phyloP scores from a whole-genome alignment of 2,113 vertebrate species.

The Dissostichus mawsoni region DNA sequence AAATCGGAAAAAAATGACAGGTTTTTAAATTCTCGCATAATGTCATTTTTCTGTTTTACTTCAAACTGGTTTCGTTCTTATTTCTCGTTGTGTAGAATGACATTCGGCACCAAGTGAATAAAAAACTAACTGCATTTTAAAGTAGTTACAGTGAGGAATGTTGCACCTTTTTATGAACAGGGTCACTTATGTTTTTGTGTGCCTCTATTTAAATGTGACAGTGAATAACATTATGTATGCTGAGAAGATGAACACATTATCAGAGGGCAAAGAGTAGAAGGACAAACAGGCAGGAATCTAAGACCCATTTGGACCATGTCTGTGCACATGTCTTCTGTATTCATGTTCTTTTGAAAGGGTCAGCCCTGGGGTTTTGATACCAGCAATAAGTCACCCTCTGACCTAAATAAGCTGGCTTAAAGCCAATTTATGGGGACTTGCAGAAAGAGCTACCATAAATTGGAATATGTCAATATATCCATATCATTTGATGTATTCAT shows the following conservation, averaged over 20 bases:
- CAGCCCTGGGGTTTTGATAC: constrained; percentile 42
- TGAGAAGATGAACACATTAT: constrained; percentile 40
- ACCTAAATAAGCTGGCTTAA: constrained; percentile 34
- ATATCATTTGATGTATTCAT: constrained; percentile 1
- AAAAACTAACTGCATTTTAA: constrained; percentile 7
- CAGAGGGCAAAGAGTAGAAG: constrained; percentile 58
- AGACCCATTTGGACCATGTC: constrained; percentile 48
- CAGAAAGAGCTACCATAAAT: constrained; percentile 9
- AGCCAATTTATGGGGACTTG: constrained; percentile 41
- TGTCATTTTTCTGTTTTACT: background rate
- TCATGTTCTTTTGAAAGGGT: constrained; percentile 63
- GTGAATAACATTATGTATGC: constrained; percentile 60
- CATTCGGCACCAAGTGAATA: background rate
- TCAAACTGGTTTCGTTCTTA: constrained; percentile 18
- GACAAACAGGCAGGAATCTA: constrained; percentile 50
- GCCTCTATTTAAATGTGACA: constrained; percentile 46
- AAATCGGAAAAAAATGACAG: constrained; percentile 21
- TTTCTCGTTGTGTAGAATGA: constrained; percentile 21
- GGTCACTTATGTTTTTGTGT: constrained; percentile 41
- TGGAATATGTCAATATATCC: constrained; percentile 5
- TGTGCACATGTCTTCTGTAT: constrained; percentile 26
- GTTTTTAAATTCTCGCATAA: constrained; percentile 33
- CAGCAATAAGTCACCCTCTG: constrained; percentile 34
- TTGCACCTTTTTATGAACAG: constrained; percentile 18
- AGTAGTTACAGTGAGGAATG: background rate